phyloP scores from a whole-genome alignment of 92 coral and sea anemone species.

The Bergia puertoricense region DNA sequence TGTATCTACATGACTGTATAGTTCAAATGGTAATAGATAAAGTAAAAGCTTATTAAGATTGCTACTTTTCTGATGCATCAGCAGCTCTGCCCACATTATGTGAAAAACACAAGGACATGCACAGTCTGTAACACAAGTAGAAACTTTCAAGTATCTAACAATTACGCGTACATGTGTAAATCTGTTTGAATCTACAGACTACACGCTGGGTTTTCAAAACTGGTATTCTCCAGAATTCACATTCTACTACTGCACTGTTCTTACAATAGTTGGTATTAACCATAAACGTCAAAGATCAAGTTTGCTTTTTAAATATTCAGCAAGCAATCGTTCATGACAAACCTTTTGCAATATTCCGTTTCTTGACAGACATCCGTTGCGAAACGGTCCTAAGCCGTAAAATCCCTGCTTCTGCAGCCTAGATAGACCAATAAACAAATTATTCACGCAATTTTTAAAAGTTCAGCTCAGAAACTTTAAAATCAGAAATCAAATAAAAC shows the following conservation, averaged over 20 bases:
- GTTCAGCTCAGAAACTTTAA: neutral
- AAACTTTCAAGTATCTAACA: neutral
- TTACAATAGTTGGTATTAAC: neutral
- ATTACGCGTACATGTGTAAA: too few relatives aligned
- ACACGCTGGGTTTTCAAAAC: neutral
- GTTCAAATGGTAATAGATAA: too few relatives aligned
- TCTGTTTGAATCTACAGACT: neutral
- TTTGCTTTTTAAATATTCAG: neutral
- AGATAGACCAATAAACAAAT: neutral
- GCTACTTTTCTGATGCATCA: too few relatives aligned
- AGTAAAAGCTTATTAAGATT: too few relatives aligned
- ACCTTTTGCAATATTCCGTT: conserved; percentile 69
- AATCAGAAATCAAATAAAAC: neutral
- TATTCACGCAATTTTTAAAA: neutral
- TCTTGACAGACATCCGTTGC: conserved; percentile 67
- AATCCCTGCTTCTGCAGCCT: conserved; percentile 99
- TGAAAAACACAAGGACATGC: too few relatives aligned
- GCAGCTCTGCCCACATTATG: too few relatives aligned
- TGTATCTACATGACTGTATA: too few relatives aligned
- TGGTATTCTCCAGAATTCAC: neutral
- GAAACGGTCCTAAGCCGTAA: conserved; percentile 86
- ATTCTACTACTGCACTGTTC: neutral
- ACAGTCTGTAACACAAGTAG: neutral
- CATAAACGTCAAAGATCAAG: conserved; percentile 7
- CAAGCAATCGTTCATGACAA: neutral